phyloP scores from a whole-genome alignment of 1,140 invertebrate genomes.

The Metopolophium dirhodum region DNA sequence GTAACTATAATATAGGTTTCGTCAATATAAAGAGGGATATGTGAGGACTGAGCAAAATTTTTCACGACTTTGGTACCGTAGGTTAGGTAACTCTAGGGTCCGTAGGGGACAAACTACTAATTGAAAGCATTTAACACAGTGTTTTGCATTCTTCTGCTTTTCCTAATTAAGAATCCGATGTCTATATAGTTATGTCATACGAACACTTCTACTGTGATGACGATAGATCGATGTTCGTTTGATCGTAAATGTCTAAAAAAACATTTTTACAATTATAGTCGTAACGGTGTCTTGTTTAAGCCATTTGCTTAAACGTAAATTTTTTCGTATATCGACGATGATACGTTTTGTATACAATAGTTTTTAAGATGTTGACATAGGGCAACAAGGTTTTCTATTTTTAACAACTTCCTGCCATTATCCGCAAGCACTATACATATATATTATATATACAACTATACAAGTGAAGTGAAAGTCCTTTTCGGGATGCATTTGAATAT shows the following conservation, averaged over 20 bases:
- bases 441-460: background rate
- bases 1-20: background rate
- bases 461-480: conserved; percentile 5
- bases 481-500: conserved; percentile 34
- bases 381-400: conserved; percentile 18
- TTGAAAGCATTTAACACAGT: background rate
- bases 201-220: background rate
- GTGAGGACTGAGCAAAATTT: background rate
- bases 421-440: background rate
- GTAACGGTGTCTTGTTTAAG: background rate
- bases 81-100: too few species aligned
- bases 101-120: background rate
- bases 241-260: background rate
- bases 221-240: background rate
- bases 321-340: background rate
- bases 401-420: conserved; percentile 36
- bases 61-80: background rate
- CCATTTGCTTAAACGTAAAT: background rate
- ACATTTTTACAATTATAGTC: background rate
- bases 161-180: background rate
- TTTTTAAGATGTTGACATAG: background rate
- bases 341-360: background rate
- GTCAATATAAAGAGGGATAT: background rate
- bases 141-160: background rate
- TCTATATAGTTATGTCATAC: background rate